A percentile compares a stretch with the other conserved stretches of the same genome.
Conservation (phyloP, 1,140 invertebrate species). For the Babylonia areolata region DNA sequence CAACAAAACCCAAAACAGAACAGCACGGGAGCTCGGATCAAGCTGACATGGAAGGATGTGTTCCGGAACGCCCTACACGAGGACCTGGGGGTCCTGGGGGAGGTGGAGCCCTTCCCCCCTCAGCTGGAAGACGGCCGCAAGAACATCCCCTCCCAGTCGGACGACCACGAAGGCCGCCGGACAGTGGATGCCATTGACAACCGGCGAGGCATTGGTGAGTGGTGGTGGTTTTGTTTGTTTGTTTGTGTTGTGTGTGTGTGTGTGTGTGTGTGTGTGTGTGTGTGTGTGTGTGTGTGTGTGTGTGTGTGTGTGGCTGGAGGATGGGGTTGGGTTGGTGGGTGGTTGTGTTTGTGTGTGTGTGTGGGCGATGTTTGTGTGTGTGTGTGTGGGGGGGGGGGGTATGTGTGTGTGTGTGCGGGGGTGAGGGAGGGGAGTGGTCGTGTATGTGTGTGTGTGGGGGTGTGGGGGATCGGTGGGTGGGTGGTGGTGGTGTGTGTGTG, state of each 20-base stretch:
- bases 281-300: background rate
- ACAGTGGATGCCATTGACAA: conserved; percentile 40
- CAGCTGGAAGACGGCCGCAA: conserved; percentile 30
- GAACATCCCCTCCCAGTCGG: conserved; percentile 6
- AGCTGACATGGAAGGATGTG: background rate
- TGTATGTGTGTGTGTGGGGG: too few species aligned
- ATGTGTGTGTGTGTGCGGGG: background rate
- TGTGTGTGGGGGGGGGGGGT: background rate
- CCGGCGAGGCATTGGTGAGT: conserved; percentile 44
- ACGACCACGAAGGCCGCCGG: conserved; percentile 47
- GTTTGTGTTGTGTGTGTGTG: background rate
- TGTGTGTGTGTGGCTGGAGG: too few species aligned
- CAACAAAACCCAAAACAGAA: too few species aligned
- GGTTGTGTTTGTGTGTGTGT: background rate
- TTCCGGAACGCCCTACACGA: conserved; percentile 44
- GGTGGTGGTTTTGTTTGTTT: too few species aligned
- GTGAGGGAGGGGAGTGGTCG: background rate
- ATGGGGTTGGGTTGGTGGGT: too few species aligned
- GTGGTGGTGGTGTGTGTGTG: background rate
- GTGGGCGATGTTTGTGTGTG: background rate
- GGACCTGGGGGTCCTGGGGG: conserved; percentile 34
- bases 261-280: background rate
- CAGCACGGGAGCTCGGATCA: too few species aligned
- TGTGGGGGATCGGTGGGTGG: too few species aligned
- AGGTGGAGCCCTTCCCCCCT: conserved; percentile 37